Evolutionary conservation across 30 jellyfish, hydroid and myxozoan species (phyloP).

Genomic region (Sanderia malayensis): DNA sequence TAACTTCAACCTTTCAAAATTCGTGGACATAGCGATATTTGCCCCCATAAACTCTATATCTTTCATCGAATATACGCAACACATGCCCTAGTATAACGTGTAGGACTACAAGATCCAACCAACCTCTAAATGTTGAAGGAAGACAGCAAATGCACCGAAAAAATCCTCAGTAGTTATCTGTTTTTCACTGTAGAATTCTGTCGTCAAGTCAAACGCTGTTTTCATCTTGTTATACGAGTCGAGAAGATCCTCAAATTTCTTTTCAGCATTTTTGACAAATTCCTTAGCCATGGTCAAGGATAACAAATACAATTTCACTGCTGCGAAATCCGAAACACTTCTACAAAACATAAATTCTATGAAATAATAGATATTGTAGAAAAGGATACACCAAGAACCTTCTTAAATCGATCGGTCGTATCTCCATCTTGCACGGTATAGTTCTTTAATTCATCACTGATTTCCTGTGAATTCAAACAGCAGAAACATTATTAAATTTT

Average conservation of each 20-base stretch:
- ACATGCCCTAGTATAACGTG: no score
- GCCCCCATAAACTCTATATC: no score
- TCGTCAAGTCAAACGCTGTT: slow-evolving; percentile 51
- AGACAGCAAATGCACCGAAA: slow-evolving; percentile 94
- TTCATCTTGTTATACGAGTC: slow-evolving; percentile 80
- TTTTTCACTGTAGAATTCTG: slow-evolving; percentile 82
- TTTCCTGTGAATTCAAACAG: slow-evolving; percentile 35
- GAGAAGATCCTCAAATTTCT: slow-evolving; percentile 60
- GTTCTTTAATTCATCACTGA: slow-evolving; percentile 51
- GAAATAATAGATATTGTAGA: neutral
- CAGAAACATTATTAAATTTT: no score
- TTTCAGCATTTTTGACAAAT: slow-evolving; percentile 75
- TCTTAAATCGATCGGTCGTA: slow-evolving; percentile 38
- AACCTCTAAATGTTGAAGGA: slow-evolving; percentile 94
- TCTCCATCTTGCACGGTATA: slow-evolving; percentile 29
- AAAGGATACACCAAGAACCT: slow-evolving; percentile 87
- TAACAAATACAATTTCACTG: no score
- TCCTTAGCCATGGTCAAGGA: slow-evolving; percentile 50
- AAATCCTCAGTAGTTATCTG: slow-evolving; percentile 82
- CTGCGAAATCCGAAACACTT: no score
- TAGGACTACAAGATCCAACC: no score
- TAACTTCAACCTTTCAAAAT: no score
- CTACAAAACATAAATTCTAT: no score
- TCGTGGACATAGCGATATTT: no score
- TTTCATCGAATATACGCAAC: no score